Evolutionary conservation across 2,113 vertebrate genomes (phyloP), one percentile per base, ranked within the genome.

Genomic region (Oryzias woworae): DNA sequence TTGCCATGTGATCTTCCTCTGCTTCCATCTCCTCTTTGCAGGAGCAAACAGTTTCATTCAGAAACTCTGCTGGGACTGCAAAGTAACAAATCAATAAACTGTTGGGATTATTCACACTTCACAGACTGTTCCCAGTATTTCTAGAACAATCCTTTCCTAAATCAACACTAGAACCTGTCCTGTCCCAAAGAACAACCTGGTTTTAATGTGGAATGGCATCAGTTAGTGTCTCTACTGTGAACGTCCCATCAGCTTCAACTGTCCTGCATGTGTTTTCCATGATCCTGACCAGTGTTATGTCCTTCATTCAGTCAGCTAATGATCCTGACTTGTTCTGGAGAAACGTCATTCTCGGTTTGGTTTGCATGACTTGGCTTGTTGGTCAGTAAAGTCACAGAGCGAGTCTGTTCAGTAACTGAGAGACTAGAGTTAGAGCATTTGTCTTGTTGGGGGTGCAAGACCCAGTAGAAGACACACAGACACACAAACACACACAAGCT

Each of bases 1-100:
- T 86, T 46, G 74, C 87, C 47, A 92, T 72, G 74, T 83, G 85
- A 66, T 92, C 90, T 5, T 91, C 81, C 6, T 92, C 75, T 16
- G 69, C 71, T 3, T 80, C 84, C 0, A 1, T 6, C 14, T 2
- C 1, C 4, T 36, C 16, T 7, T 58, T 31, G 14, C 36, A 16
- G 42, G 20, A 20, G 20, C 16, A 4, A 20, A 62, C 53, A 1
- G 20, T 57, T 64, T 65, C 47, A 42, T 69, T 17, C 43, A 57
- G 14, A 28, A 53, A 1, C 0, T 58, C 67, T 77, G 28, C 0
- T 62, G 47, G 1, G 28, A 14, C 8, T 20, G 53, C 7, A 72
- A 20, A 20, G 20, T n/a, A 41, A 71, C 43, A 15, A 22, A 41
- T 62, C 7, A 41, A 67, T 42, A 5, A 45, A 44, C 22, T 26